Percentiles rank a stretch among this genome's conserved stretches.
Conservation (phyloP, 2,888 invertebrate genomes). For the Nowickia ferox region DNA sequence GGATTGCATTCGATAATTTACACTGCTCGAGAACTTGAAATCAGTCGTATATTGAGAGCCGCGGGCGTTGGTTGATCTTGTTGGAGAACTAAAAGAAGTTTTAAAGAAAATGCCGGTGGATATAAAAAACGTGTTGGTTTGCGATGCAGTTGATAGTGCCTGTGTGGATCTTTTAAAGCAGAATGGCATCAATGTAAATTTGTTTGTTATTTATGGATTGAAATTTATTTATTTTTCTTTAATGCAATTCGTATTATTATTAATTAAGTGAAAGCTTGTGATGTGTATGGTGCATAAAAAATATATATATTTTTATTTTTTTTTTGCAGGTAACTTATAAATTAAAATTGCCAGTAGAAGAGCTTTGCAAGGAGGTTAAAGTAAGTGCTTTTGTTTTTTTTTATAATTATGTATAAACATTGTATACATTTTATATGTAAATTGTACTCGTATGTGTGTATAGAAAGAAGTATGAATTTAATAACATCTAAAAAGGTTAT, state of each 20-base stretch:
- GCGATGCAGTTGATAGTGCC: slow-evolving; percentile 94
- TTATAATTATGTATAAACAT: too few species aligned
- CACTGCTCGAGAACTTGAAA: slow-evolving; percentile 27
- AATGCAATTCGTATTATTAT: neutral
- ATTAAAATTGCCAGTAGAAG: slow-evolving; percentile 90
- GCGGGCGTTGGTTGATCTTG: slow-evolving; percentile 11
- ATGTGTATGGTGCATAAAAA: neutral
- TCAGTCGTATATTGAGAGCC: slow-evolving; percentile 55
- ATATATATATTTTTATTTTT: neutral
- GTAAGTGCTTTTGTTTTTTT: slow-evolving; percentile 84
- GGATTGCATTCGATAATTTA: slow-evolving; percentile 32
- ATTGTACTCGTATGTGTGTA: too few species aligned
- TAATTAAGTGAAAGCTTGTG: slow-evolving; percentile 23
- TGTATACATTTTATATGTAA: too few species aligned
- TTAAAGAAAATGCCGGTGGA: slow-evolving; percentile 84
- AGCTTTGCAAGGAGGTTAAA: slow-evolving; percentile 92
- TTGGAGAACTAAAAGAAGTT: neutral
- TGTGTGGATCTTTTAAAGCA: slow-evolving; percentile 91
- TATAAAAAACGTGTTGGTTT: slow-evolving; percentile 92
- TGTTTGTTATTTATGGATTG: slow-evolving; percentile 25
- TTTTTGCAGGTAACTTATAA: slow-evolving; percentile 85
- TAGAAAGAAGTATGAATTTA: too few species aligned
- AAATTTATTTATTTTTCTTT: slow-evolving; percentile 22
- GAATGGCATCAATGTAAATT: slow-evolving; percentile 90
- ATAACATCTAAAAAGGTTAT: neutral